Evolutionary conservation across 2,888 invertebrate genomes (phyloP).

Genomic region (Microctonus brassicae): DNA sequence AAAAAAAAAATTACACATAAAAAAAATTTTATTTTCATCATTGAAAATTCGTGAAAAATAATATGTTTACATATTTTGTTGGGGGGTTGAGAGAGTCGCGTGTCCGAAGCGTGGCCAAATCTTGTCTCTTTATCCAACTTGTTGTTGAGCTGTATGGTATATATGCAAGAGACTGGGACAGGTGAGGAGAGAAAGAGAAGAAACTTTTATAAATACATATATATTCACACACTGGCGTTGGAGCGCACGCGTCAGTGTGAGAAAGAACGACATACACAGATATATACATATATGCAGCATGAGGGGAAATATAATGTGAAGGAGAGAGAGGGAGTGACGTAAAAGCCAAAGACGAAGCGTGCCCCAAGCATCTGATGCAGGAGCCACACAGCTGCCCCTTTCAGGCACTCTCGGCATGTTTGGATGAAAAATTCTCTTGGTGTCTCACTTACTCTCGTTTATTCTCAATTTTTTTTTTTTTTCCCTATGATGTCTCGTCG

Average conservation of each 20-base stretch:
- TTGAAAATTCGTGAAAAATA: constrained; percentile 8
- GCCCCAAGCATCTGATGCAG: constrained; percentile 34
- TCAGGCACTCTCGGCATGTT: constrained; percentile 36
- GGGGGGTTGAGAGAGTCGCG: constrained; percentile 54
- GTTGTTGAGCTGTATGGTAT: constrained; percentile 30
- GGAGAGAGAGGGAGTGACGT: constrained; percentile 30
- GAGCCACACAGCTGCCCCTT: constrained; percentile 45
- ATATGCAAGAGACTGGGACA: constrained; percentile 43
- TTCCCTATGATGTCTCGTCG: constrained; percentile 49
- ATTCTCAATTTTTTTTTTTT: constrained; percentile 33
- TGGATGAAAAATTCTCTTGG: constrained; percentile 25
- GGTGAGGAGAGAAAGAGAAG: constrained; percentile 39
- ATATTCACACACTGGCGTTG: constrained; percentile 34
- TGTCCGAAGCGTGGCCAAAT: constrained; percentile 62
- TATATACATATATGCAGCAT: background rate
- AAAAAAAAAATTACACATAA: background rate
- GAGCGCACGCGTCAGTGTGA: constrained; percentile 24
- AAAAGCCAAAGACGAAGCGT: constrained; percentile 32
- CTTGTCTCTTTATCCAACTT: constrained; percentile 47
- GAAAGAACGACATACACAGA: constrained; percentile 16
- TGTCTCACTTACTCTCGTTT: constrained; percentile 49
- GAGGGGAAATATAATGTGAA: constrained; percentile 24
- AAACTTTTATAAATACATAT: constrained; percentile 1
- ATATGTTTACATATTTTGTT: constrained; percentile 14
- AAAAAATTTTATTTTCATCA: background rate